Evolutionary conservation across 2,113 vertebrate species (phyloP), one percentile per base, ranked within the genome.

Genomic region (Labeo catla): DNA sequence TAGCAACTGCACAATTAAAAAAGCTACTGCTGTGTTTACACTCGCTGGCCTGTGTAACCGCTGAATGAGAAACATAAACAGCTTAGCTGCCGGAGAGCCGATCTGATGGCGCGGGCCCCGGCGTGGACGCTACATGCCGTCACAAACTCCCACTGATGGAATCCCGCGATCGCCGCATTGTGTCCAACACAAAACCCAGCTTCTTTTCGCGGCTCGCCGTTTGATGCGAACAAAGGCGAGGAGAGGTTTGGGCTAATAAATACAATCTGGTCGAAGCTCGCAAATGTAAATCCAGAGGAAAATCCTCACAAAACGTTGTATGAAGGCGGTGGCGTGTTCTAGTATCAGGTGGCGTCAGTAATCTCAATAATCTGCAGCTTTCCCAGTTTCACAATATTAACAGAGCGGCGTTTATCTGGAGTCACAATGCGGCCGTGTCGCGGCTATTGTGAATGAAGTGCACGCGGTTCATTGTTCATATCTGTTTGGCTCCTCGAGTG

Each of bases 1-100:
- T 93, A 77, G 88, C 94, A 93, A 93, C 93, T 93, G 93, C 93
- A 92, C 93, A 93, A 95, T 94, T 95, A 94, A 94, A 80, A 95
- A 94, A 93, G 93, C 94, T 92, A 91, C 91, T 91, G 93, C 91
- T 94, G 91, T 95, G 94, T 95, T 95, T 93, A 94, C 94, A 95
- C 92, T 94, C 73, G 90, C 93, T 87, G 92, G 94, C 92, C 93
- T 91, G 91, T 94, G 94, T 94, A 93, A 93, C 94, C 90, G 92
- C 91, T 94, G 94, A 94, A 94, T 93, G 93, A 91, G 90, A 90
- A 92, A 94, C 92, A 95, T 93, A 95, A 95, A 95, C 93, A 92
- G 94, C 94, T 95, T 94, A 95, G 90, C 93, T 88, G 65, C 21
- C 28, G 28, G 91, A 65, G 77, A 91, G 91, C 84, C 88, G 89